A percentile compares a stretch with the other conserved stretches of the same genome.
These are phyloP conservation scores for Periophthalmus magnuspinnatus DNA, from an alignment of 2,797 vertebrate species.

Conservation along the genomic window DNA sequence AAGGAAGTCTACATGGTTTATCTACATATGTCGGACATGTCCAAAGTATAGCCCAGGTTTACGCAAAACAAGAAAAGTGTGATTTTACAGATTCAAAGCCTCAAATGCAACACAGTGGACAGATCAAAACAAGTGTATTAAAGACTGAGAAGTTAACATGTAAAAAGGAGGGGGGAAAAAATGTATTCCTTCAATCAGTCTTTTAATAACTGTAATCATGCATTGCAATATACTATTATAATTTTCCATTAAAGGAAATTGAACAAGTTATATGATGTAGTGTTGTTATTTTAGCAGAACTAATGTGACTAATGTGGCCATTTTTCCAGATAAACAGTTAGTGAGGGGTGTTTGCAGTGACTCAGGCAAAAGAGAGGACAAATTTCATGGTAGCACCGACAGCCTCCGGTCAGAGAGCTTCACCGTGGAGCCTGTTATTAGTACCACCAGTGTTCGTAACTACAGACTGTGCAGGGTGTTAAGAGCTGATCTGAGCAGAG, in stretches of 20 bases:
- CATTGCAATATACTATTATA: no score
- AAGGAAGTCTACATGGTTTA: neutral
- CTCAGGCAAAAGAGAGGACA: slow-evolving; percentile 56
- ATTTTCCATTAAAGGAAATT: slow-evolving; percentile 60
- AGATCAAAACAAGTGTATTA: slow-evolving; percentile 36
- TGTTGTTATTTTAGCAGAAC: slow-evolving; percentile 39
- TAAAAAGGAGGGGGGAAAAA: no score
- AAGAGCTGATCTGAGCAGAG: slow-evolving; percentile 51
- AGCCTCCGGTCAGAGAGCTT: slow-evolving; percentile 65
- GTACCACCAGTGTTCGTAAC: slow-evolving; percentile 58
- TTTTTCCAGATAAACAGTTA: slow-evolving; percentile 10
- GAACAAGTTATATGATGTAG: slow-evolving; percentile 52
- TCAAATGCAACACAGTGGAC: slow-evolving; percentile 19
- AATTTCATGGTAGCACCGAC: slow-evolving; percentile 59
- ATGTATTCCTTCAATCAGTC: no score
- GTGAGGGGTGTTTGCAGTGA: slow-evolving; percentile 53
- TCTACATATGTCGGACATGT: neutral
- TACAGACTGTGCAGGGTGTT: slow-evolving; percentile 65
- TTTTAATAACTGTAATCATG: no score
- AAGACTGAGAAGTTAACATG: neutral
- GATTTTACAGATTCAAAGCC: slow-evolving; percentile 8
- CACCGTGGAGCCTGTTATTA: slow-evolving; percentile 74
- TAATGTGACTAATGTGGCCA: slow-evolving; percentile 25
- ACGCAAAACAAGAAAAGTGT: neutral
- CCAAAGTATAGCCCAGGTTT: neutral